Evolutionary conservation across 2,888 invertebrate species (phyloP), one percentile per base, ranked within the genome.

Genomic region (Tipula vernalis): DNA sequence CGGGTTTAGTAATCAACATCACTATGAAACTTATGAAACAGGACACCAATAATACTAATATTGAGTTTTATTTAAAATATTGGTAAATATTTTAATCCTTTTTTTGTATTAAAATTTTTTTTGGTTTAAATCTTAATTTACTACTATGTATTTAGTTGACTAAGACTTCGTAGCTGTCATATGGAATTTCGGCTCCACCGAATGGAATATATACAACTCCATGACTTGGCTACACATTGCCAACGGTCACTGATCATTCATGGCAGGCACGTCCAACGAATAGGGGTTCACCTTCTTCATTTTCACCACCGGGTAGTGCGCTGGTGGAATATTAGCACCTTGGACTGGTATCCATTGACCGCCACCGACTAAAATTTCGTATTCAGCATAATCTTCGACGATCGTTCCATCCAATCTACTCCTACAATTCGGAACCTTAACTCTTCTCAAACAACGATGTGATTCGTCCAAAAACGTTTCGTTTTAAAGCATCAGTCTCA

Each of bases 141-240:
- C 10, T 84, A 39, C 0, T n/a, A n/a, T n/a, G n/a, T 6, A 12
- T 85, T 85, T 85, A 85, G 18, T 44, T 44, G 42, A 94, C 92
- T 87, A 97, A 94, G 89, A 97, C 92, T 92, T 97, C 97, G 90
- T 95, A 97, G 86, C 96, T 95, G n/a, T 94, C 93, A 93, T 95
- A 96, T 86, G 95, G 94, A 87, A 96, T 91, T 90, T 97, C 97
- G 89, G 95, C 93, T 83, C 97, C 97, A 0, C 92, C 96, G 90
- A 94, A 97, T 13, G 97, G 94, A 91, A 97, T 96, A 93, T 97
- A 97, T 90, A 95, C 95, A 87, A 95, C 95, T 39, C 94, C 95
- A 90, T 97, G 97, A 8, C 96, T 96, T 51, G 95, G 95, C 89
- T 97, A 97, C 1, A 97, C 95, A 92, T 97, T 97, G 89, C 97